A percentile compares a stretch with the other conserved stretches of the same genome.
Evolutionary conservation across 2,113 vertebrate genomes (phyloP).

Genomic region (Pionites leucogaster): DNA sequence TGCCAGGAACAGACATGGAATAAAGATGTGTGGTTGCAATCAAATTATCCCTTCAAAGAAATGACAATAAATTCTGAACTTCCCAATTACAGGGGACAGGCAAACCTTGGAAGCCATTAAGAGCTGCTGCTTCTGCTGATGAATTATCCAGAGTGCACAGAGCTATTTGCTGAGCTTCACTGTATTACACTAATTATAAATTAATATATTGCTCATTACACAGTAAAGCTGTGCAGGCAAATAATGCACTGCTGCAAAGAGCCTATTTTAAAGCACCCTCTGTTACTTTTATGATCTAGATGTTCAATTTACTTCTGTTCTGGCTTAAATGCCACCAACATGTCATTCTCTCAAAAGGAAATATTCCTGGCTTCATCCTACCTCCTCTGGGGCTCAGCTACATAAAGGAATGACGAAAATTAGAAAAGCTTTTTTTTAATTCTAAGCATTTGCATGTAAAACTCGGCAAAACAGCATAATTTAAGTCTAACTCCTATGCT

Average conservation of each 20-base stretch:
- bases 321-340: slow-evolving; percentile 38
- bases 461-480: background rate
- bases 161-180: slow-evolving; percentile 61
- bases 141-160: slow-evolving; percentile 50
- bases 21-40: slow-evolving; percentile 26
- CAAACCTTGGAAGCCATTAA: slow-evolving; percentile 65
- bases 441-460: background rate
- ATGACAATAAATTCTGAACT: slow-evolving; percentile 56
- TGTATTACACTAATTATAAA: slow-evolving; percentile 72
- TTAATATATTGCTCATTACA: slow-evolving; percentile 73
- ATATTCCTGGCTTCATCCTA: background rate
- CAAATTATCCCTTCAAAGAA: slow-evolving; percentile 48
- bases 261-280: slow-evolving; percentile 44
- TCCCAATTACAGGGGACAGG: slow-evolving; percentile 42
- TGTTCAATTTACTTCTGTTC: slow-evolving; percentile 55
- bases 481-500: background rate
- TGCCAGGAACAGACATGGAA: background rate
- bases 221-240: slow-evolving; percentile 44
- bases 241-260: slow-evolving; percentile 55
- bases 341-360: background rate
- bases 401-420: background rate
- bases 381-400: background rate
- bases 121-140: slow-evolving; percentile 49
- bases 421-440: background rate
- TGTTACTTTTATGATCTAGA: slow-evolving; percentile 44